phyloP scores from a whole-genome alignment of 2,113 vertebrate species.

The Albula goreensis region DNA sequence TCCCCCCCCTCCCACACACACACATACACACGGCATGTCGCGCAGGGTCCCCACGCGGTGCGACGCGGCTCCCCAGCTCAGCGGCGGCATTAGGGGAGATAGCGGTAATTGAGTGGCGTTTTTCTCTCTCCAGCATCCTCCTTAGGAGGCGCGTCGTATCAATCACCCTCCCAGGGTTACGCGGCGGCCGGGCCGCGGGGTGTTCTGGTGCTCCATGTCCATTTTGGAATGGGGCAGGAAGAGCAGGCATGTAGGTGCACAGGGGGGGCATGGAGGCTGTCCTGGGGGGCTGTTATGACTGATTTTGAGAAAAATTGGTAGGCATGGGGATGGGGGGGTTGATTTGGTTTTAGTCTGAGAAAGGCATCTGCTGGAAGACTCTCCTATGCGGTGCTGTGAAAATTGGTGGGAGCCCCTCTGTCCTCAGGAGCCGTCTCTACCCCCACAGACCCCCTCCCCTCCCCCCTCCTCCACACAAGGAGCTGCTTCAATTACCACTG shows the following conservation, averaged over 20 bases:
- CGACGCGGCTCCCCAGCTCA: background rate
- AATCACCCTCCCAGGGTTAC: background rate
- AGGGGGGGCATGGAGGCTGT: background rate
- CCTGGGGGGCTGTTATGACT: background rate
- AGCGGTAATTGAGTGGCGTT: background rate
- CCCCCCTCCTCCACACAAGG: background rate
- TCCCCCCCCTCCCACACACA: background rate
- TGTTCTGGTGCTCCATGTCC: background rate
- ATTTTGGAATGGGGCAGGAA: background rate
- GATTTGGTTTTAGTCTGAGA: background rate
- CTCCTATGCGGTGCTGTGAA: background rate
- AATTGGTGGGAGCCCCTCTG: background rate
- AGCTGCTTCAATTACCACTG: constrained; percentile 10
- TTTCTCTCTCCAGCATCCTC: background rate
- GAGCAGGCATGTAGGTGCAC: background rate
- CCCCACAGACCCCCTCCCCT: background rate
- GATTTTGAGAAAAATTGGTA: background rate
- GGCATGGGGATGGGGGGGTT: background rate
- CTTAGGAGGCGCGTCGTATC: background rate
- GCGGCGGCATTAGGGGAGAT: background rate
- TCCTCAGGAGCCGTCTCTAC: background rate
- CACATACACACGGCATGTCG: no score
- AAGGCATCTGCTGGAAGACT: background rate
- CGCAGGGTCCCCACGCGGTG: background rate
- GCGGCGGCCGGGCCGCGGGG: no score